Evolutionary conservation across 2,888 invertebrate genomes (phyloP), one percentile per base, ranked within the genome.

Genomic region (Perizoma flavofasciatum): DNA sequence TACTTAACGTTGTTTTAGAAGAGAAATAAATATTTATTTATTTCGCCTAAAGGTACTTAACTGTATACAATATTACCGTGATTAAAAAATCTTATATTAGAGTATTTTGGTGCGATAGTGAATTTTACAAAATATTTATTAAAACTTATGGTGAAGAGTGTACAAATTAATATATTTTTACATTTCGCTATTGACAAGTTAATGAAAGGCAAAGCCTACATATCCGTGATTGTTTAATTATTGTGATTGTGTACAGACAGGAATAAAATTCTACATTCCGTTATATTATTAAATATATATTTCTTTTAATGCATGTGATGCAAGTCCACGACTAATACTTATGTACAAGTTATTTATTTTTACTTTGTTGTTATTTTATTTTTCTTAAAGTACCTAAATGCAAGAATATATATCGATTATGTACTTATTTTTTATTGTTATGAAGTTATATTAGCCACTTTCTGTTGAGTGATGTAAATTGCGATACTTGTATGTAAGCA

Each of bases 121-220:
- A 91, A 90, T 88, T 91, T 79, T 91, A 90, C 89, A 90, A 91
- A 69, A 88, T 87, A 85, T 89, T 89, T 88, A 81, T 81, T 83
- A 81, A 83, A 83, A 79, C 75, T 77, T 81, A 83, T 83, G 78
- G 81, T 79, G 81, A 82, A 88, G 81, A 89, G 79, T 92, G 91
- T 92, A 92, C 91, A 91, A 91, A 91, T 89, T 90, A 89, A 89
- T 89, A 90, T 91, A 90, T 91, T 91, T 91, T 90, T 91, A 90
- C 89, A 91, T 89, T 88, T 89, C 83, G 82, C 87, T 88, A 88
- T 89, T 86, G 85, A 88, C 82, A 85, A 83, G 82, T 86, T 86
- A 83, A 81, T 75, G 75, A 79, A 81, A 83, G 91, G 92, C 91
- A 83, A 79, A 90, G 91, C 91, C 91, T 89, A 72, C 75, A 75